Conservation (phyloP, 35 echinoderm and acorn worm species). For the Chiridota heheva region DNA sequence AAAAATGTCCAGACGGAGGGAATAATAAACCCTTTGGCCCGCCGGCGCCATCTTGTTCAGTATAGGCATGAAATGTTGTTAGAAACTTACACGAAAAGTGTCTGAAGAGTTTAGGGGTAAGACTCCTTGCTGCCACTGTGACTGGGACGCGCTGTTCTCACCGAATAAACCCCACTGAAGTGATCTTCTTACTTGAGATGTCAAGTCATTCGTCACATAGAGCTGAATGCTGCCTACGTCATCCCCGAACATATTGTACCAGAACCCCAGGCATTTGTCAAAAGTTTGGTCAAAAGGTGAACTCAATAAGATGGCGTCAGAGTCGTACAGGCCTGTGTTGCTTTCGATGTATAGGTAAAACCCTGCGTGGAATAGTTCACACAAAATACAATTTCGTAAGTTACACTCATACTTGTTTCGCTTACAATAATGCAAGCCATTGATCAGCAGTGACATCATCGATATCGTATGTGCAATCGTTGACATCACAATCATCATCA, state of each 20-base stretch:
- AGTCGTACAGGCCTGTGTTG: neutral
- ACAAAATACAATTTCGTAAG: neutral
- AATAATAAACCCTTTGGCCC: too few species aligned
- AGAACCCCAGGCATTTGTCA: conserved; percentile 62
- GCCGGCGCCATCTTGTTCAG: too few species aligned
- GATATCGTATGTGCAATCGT: too few species aligned
- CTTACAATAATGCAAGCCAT: too few species aligned
- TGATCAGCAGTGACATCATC: too few species aligned
- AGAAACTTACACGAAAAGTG: conserved; percentile 27
- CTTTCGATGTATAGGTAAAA: conserved; percentile 73
- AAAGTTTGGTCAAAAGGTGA: conserved; percentile 3
- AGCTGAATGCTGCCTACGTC: conserved; percentile 51
- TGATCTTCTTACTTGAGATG: neutral
- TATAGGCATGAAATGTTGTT: too few species aligned
- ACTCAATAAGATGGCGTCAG: conserved; percentile 43
- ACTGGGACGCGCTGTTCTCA: neutral
- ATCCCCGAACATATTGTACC: conserved; percentile 84
- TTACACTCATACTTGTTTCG: too few species aligned
- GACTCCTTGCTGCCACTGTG: conserved; percentile 23
- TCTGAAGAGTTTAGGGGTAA: neutral
- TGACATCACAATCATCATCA: too few species aligned
- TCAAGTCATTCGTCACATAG: conserved; percentile 30
- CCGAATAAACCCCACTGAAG: conserved; percentile 24
- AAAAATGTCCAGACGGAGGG: too few species aligned
- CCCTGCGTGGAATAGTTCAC: neutral